Conservation (phyloP, 2,888 invertebrate species). For the Noctua janthe region DNA sequence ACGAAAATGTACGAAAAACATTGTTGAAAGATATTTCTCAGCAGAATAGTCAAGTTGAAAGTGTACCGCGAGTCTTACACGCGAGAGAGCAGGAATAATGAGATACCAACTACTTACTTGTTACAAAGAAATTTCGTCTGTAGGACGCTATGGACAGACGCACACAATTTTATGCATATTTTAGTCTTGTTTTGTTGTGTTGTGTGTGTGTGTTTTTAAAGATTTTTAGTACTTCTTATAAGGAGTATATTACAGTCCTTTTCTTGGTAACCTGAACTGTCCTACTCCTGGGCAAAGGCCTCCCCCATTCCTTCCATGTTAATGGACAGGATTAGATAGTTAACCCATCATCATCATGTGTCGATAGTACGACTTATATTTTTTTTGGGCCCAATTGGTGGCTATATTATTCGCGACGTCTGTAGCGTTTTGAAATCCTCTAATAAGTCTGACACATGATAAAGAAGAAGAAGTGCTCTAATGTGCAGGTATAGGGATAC, state of each 20-base stretch:
- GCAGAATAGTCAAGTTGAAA: constrained; percentile 59
- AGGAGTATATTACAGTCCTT: background rate
- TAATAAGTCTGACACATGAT: too few relatives aligned
- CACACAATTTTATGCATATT: constrained; percentile 45
- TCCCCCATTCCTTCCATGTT: too few relatives aligned
- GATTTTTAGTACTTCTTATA: background rate
- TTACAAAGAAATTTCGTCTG: constrained; percentile 74
- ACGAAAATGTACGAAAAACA: constrained; percentile 54
- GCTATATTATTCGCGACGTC: background rate
- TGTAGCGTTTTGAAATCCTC: too few relatives aligned
- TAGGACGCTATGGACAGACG: constrained; percentile 67
- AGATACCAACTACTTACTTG: constrained; percentile 80
- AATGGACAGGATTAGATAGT: too few relatives aligned
- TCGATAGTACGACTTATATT: too few relatives aligned
- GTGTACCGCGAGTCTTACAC: constrained; percentile 75
- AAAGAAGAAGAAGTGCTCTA: background rate
- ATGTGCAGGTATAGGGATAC: background rate
- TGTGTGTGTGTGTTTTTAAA: background rate
- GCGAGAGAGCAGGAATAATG: constrained; percentile 85
- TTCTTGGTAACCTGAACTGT: background rate
- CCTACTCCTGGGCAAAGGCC: too few relatives aligned
- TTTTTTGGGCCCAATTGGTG: too few relatives aligned
- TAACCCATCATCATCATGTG: too few relatives aligned
- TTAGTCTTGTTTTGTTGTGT: constrained; percentile 11
- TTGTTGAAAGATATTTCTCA: constrained; percentile 56